Percentiles rank a stretch among this genome's conserved stretches.
These are phyloP conservation scores for Bathynomus jamesi DNA, from an alignment of 1,140 invertebrate species.

Conservation along the genomic window DNA sequence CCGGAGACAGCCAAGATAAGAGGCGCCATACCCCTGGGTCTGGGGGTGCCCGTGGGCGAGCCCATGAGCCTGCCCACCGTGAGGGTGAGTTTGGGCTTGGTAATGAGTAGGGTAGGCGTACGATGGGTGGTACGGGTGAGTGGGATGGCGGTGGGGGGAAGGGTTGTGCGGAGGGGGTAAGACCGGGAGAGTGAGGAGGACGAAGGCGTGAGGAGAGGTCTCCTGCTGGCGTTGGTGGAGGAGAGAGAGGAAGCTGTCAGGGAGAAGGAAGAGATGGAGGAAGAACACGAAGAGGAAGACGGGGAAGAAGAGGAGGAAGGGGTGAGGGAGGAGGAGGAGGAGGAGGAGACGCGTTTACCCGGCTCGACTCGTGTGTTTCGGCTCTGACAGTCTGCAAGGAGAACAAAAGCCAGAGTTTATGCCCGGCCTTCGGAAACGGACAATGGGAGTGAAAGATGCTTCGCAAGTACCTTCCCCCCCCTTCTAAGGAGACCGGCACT, in stretches of 20 bases:
- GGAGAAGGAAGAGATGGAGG: slow-evolving; percentile 21
- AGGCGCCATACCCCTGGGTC: slow-evolving; percentile 23
- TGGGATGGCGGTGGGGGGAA: slow-evolving; percentile 17
- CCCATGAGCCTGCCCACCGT: slow-evolving; percentile 27
- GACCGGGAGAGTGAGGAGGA: slow-evolving; percentile 18
- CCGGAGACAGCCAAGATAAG: slow-evolving; percentile 33
- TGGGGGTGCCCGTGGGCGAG: slow-evolving; percentile 11
- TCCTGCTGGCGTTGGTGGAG: neutral
- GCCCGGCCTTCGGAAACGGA: neutral
- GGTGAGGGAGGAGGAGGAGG: slow-evolving; percentile 8
- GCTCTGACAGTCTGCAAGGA: slow-evolving; percentile 38
- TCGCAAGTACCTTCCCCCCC: neutral
- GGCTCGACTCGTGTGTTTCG: slow-evolving; percentile 37
- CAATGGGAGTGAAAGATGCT: neutral
- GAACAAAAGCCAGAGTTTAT: slow-evolving; percentile 28
- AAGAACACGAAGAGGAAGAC: slow-evolving; percentile 27
- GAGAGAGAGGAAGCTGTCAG: slow-evolving; percentile 8
- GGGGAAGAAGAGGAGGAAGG: slow-evolving; percentile 15
- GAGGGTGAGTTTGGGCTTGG: slow-evolving; percentile 23
- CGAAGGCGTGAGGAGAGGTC: slow-evolving; percentile 7
- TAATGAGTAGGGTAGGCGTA: slow-evolving; percentile 24
- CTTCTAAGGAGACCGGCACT: neutral
- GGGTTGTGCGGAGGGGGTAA: slow-evolving; percentile 13
- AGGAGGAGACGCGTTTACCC: slow-evolving; percentile 22
- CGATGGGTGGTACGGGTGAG: slow-evolving; percentile 22